Evolutionary conservation across 2,797 vertebrate genomes (phyloP).

Genomic region (Scyliorhinus canicula): DNA sequence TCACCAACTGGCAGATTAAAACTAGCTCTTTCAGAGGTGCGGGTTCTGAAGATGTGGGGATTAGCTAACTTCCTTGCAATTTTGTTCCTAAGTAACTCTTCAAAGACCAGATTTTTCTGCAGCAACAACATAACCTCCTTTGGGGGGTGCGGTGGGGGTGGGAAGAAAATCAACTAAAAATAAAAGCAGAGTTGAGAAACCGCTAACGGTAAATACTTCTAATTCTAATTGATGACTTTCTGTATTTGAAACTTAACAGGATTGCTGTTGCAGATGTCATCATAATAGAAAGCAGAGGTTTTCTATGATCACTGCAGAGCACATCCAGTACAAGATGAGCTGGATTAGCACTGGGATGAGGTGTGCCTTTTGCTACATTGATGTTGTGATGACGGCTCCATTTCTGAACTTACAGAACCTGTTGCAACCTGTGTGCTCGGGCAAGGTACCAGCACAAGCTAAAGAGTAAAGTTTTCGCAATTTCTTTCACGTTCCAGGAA

Average conservation of each 20-base stretch:
- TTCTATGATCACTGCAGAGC: not conserved
- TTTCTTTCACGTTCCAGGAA: not conserved
- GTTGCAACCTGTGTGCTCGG: not conserved
- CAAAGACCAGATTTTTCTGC: not conserved
- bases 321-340: slow-evolving; percentile 12
- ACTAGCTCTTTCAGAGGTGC: not conserved
- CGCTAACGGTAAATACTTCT: not conserved
- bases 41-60: not conserved
- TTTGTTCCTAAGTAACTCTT: not conserved
- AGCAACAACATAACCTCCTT: not conserved
- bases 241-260: not conserved
- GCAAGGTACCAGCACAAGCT: not conserved
- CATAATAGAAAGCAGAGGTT: slow-evolving; percentile 11
- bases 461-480: not conserved
- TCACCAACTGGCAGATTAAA: not conserved
- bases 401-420: not conserved
- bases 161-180: not conserved
- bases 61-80: not conserved
- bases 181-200: not conserved
- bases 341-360: slow-evolving; percentile 1
- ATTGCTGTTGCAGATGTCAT: slow-evolving; percentile 23
- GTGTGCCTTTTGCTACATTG: not conserved
- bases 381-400: not conserved
- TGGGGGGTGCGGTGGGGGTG: not conserved
- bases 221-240: slow-evolving; percentile 4